Base-by-base conservation (phyloP, 2,113 vertebrate genomes). In the Struthidea cinerea region DNA sequence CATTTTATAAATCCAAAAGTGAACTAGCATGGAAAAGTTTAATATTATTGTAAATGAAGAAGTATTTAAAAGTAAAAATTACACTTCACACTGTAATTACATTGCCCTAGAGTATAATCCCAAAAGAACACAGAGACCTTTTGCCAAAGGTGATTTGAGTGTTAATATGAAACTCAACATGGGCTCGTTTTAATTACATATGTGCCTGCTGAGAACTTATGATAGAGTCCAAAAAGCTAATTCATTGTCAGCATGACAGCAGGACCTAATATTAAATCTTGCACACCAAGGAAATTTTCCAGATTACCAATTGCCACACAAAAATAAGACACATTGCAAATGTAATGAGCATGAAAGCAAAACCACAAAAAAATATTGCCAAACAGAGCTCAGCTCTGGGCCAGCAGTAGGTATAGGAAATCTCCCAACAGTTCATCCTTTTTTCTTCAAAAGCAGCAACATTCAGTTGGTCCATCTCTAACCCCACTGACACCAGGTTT, bases 181-280 rank as follows among this genome's bases (percentile, higher is more conserved):
- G 61, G 39, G 68, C 55, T 77, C 67, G 12, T 92, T 97, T 97
- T 96, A 97, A 97, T 97, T 96, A 97, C 94, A 87, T 65, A 91
- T 52, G 61, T 91, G 76, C 96, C 95, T 96, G 87, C 95, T 95
- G 97, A 97, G 97, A 93, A 95, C 94, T 93, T 81, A 94, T 77
- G 94, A 97, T 13, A 39, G 78, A 95, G 89, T 83, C 95, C 92
- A 87, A 85, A 88, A 94, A 93, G 93, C 47, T 97, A 94, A 97
- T 97, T 95, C 96, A 53, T 35, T 96, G 96, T 74, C 96, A 95
- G 91, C 90, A 71, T 33, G 94, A 78, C 52, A 91, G 69, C 78
- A 88, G 56, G 67, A 88, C 85, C 91, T 73, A 94, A 78, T 93
- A 95, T 57, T 87, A 93, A 93, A 96, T 79, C 91, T 87, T 82